These are phyloP conservation scores for Rhinogobio ventralis DNA, from an alignment of 2,797 vertebrate species.

Conservation along the genomic window DNA sequence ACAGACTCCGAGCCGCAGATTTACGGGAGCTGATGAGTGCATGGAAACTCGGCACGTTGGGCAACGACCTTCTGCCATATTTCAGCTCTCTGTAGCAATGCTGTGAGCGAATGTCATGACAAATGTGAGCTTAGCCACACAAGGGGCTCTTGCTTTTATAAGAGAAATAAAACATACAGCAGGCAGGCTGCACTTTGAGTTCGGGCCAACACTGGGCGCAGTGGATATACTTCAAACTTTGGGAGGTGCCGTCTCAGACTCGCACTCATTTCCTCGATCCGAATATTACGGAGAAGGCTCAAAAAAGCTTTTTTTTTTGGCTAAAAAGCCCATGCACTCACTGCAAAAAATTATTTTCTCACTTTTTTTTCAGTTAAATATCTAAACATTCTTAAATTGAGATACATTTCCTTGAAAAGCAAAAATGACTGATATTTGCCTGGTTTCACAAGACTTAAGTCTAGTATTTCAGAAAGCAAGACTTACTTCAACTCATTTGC, in stretches of 20 bases:
- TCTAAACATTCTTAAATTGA: background rate
- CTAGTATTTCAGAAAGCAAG: too few relatives aligned
- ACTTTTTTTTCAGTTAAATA: too few relatives aligned
- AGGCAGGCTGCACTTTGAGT: conserved; percentile 59
- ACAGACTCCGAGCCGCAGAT: conserved; percentile 56
- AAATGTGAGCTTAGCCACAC: conserved; percentile 3
- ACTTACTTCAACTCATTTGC: background rate
- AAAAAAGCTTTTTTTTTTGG: too few relatives aligned
- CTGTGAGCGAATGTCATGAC: conserved; percentile 44
- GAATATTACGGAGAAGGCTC: conserved; percentile 74
- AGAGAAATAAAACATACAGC: conserved; percentile 41
- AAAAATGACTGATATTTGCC: too few relatives aligned
- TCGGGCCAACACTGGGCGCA: conserved; percentile 69
- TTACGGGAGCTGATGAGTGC: conserved; percentile 50
- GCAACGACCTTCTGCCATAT: conserved; percentile 48
- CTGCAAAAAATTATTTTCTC: background rate
- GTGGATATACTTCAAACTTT: conserved; percentile 72
- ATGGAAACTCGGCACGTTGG: conserved; percentile 68
- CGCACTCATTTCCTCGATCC: conserved; percentile 74
- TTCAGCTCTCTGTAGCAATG: conserved; percentile 52
- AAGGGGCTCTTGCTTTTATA: conserved; percentile 16
- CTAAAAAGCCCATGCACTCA: background rate
- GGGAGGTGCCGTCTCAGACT: conserved; percentile 73
- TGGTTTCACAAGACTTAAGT: too few relatives aligned
- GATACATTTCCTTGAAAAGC: too few relatives aligned